Conservation (phyloP, 2,888 invertebrate genomes). For the Eutolmus rufibarbis region DNA sequence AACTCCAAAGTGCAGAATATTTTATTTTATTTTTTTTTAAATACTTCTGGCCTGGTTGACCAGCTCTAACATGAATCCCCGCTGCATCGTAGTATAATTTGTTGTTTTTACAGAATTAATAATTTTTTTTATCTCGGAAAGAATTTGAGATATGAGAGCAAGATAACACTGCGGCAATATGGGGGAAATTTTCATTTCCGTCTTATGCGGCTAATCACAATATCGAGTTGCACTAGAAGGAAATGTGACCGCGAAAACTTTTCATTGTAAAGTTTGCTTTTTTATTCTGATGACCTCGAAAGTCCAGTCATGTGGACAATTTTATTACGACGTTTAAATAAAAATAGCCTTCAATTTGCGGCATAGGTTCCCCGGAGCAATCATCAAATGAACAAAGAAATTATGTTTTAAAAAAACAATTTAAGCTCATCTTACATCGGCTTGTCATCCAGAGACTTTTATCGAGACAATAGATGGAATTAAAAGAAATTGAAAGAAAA, state of each 20-base stretch:
- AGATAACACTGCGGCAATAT: not conserved
- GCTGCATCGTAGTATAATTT: too few species aligned
- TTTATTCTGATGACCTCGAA: not conserved
- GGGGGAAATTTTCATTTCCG: not conserved
- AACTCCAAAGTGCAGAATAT: too few species aligned
- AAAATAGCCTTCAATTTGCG: not conserved
- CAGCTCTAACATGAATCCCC: too few species aligned
- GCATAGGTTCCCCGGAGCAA: not conserved
- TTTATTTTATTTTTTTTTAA: too few species aligned
- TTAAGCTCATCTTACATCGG: not conserved
- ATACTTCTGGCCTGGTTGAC: too few species aligned
- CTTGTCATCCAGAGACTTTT: not conserved
- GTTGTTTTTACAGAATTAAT: not conserved
- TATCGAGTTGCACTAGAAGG: not conserved
- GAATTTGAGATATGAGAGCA: not conserved
- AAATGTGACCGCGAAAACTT: not conserved
- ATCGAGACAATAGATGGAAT: not conserved
- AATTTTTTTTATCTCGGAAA: not conserved
- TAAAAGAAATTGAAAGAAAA: not conserved
- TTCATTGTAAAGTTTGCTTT: not conserved
- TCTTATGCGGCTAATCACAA: not conserved
- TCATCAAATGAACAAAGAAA: too few species aligned
- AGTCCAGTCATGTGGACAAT: not conserved
- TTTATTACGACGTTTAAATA: not conserved
- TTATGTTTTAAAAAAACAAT: not conserved